Conservation (phyloP, 1,140 invertebrate genomes). For the Lepeophtheirus salmonis region DNA sequence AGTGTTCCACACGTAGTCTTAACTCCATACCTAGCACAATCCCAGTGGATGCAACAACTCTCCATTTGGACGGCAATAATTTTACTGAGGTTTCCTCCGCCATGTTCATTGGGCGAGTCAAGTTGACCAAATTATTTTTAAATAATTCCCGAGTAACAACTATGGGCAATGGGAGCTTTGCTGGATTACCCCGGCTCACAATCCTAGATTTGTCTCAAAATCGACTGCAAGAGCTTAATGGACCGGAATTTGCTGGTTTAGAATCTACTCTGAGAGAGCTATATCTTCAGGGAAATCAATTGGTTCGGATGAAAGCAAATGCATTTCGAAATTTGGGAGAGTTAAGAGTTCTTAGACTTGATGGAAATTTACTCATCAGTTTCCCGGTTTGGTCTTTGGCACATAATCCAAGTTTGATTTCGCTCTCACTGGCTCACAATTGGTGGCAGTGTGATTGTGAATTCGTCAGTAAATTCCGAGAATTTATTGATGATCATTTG, state of each 20-base stretch:
- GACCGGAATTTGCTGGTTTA: constrained; percentile 72
- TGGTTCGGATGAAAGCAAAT: constrained; percentile 53
- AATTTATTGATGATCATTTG: constrained; percentile 9
- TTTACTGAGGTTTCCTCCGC: constrained; percentile 65
- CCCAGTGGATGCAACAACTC: constrained; percentile 79
- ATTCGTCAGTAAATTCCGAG: constrained; percentile 20
- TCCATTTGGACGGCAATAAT: constrained; percentile 78
- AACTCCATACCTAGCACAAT: constrained; percentile 56
- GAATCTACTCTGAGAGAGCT: constrained; percentile 52
- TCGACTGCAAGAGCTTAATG: constrained; percentile 50
- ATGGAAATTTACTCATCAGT: constrained; percentile 61
- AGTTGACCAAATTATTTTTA: constrained; percentile 59
- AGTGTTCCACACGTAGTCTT: constrained; percentile 57
- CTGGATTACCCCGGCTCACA: constrained; percentile 57
- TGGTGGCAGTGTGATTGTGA: constrained; percentile 32
- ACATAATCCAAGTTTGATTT: constrained; percentile 27
- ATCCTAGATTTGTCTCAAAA: constrained; percentile 68
- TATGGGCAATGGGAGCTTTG: constrained; percentile 79
- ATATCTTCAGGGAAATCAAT: constrained; percentile 65
- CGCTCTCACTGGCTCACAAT: constrained; percentile 28
- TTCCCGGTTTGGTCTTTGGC: constrained; percentile 39
- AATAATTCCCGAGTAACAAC: constrained; percentile 67
- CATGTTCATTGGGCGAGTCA: constrained; percentile 71
- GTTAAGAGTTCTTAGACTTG: constrained; percentile 54
- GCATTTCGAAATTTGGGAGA: constrained; percentile 55